Evolutionary conservation across 1,140 invertebrate genomes (phyloP).

Genomic region (Chrysomallon squamiferum): DNA sequence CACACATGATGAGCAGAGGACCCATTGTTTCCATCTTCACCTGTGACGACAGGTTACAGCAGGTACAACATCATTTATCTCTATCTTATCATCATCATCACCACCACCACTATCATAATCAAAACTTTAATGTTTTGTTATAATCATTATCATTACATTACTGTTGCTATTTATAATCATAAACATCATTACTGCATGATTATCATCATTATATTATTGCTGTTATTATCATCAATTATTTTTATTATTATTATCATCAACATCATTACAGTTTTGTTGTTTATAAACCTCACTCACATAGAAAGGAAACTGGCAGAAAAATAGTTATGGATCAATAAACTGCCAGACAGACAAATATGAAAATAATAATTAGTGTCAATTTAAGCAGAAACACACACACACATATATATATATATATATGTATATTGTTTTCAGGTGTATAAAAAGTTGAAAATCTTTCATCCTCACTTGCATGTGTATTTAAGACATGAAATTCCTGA

Average conservation of each 20-base stretch:
- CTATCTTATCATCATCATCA: background rate
- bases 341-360: background rate
- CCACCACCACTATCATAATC: background rate
- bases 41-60: conserved; percentile 18
- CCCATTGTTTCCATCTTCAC: conserved; percentile 55
- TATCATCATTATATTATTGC: too few species aligned
- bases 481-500: conserved; percentile 56
- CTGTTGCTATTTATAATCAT: too few species aligned
- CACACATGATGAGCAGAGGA: conserved; percentile 48
- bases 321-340: too few species aligned
- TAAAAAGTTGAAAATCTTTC: conserved; percentile 37
- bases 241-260: background rate
- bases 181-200: too few species aligned
- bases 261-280: background rate
- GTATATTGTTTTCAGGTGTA: conserved; percentile 42
- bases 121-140: too few species aligned
- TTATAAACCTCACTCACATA: too few species aligned
- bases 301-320: too few species aligned
- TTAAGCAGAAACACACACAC: background rate
- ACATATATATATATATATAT: background rate
- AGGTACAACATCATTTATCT: conserved; percentile 21
- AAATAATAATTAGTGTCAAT: background rate
- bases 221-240: too few species aligned
- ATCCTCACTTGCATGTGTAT: conserved; percentile 52
- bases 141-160: too few species aligned